Percentiles rank a stretch among this genome's conserved stretches.
phyloP scores from a whole-genome alignment of 2,888 invertebrate genomes.

The Drosophila bunnanda region DNA sequence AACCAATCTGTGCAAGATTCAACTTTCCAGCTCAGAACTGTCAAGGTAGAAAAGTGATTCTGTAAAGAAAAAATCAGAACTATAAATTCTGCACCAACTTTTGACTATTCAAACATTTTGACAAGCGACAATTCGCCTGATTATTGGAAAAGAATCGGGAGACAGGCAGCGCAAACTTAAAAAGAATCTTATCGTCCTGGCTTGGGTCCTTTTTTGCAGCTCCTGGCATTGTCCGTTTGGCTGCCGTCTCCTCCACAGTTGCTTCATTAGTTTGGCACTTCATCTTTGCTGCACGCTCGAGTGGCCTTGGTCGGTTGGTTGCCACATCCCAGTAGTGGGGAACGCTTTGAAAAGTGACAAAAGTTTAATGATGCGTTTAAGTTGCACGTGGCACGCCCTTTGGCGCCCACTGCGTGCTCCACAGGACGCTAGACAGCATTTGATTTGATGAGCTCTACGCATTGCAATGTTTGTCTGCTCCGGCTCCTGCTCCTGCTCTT shows the following conservation, averaged over 20 bases:
- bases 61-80: conserved; percentile 8
- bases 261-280: conserved; percentile 70
- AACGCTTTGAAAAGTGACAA: conserved; percentile 59
- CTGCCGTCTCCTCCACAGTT: conserved; percentile 11
- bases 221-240: conserved; percentile 3
- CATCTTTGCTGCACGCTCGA: conserved; percentile 59
- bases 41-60: neutral
- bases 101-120: conserved; percentile 65
- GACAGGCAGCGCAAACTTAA: conserved; percentile 24
- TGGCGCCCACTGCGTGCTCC: conserved; percentile 21
- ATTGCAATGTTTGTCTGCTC: conserved; percentile 33
- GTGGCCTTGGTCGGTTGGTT: conserved; percentile 54
- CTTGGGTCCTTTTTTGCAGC: conserved; percentile 22
- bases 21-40: neutral
- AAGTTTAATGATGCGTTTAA: conserved; percentile 80
- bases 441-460: conserved; percentile 39
- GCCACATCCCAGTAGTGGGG: conserved; percentile 53
- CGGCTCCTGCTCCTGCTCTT: neutral
- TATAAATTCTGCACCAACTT: conserved; percentile 53
- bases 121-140: conserved; percentile 78
- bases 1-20: neutral
- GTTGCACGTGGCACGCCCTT: conserved; percentile 45
- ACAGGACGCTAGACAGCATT: conserved; percentile 10
- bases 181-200: conserved; percentile 38
- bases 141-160: conserved; percentile 51